Conservation (phyloP, 1,140 invertebrate species). For the Chironomus tepperi region DNA sequence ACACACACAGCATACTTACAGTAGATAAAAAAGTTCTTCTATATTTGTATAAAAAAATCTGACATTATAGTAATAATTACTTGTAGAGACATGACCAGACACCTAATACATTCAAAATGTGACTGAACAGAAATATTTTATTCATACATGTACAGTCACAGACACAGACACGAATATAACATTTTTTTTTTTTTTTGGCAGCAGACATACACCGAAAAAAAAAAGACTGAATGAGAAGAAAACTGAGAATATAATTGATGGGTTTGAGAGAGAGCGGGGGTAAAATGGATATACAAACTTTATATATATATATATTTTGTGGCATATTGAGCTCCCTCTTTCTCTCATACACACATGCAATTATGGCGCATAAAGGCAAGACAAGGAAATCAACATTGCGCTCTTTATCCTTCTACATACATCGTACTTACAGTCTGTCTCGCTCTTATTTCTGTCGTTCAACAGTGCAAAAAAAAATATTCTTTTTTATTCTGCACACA, state of each 20-base stretch:
- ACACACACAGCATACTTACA: too few species aligned
- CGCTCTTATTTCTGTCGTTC: background rate
- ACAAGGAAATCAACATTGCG: constrained; percentile 12
- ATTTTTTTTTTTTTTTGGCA: background rate
- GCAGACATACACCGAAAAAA: background rate
- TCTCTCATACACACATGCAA: background rate
- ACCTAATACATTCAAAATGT: background rate
- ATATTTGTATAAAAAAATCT: too few species aligned
- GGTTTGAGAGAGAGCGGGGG: background rate
- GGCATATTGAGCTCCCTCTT: background rate
- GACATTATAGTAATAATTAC: background rate
- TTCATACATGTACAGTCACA: background rate
- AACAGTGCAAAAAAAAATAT: background rate
- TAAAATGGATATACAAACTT: background rate
- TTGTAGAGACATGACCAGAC: constrained; percentile 19
- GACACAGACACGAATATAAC: background rate
- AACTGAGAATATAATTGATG: background rate
- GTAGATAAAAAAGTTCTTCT: too few species aligned
- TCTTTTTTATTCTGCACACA: background rate
- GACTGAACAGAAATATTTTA: background rate
- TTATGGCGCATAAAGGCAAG: background rate
- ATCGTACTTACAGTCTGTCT: background rate
- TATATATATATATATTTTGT: background rate
- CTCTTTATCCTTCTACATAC: constrained; percentile 7
- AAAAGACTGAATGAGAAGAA: background rate